Percentiles rank a stretch among this genome's conserved stretches.
phyloP scores from a whole-genome alignment of 2,113 vertebrate species.

The human (Homo sapiens) region DNA sequence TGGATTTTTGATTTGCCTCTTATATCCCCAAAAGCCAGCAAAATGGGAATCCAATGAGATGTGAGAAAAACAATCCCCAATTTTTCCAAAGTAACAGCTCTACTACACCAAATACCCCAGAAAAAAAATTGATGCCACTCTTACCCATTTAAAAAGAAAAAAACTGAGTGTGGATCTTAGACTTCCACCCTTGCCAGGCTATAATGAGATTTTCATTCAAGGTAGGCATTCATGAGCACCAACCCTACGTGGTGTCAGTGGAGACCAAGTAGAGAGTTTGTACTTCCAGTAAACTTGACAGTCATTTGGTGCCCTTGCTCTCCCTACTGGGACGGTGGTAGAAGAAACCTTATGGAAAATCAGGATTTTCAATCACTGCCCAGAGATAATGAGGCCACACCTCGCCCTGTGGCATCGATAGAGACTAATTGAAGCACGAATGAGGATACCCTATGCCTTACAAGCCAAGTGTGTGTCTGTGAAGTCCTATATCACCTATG shows the following conservation, averaged over 20 bases:
- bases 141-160: neutral
- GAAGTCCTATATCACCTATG: neutral
- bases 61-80: neutral
- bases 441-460: neutral
- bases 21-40: neutral
- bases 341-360: neutral
- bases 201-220: neutral
- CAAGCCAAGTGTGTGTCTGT: neutral
- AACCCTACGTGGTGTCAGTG: neutral
- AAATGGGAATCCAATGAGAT: neutral
- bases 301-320: neutral
- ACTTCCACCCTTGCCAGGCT: neutral
- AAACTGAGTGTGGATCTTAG: neutral
- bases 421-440: neutral
- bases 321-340: neutral
- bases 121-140: neutral
- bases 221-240: neutral
- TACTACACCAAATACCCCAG: neutral
- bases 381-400: neutral
- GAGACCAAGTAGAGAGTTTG: neutral
- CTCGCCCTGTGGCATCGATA: neutral
- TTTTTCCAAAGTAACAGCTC: neutral
- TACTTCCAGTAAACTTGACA: neutral
- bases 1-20: neutral
- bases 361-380: neutral